These are phyloP conservation scores for Pachypanchax playfairii DNA, from an alignment of 2,113 vertebrate genomes.

Conservation along the genomic window DNA sequence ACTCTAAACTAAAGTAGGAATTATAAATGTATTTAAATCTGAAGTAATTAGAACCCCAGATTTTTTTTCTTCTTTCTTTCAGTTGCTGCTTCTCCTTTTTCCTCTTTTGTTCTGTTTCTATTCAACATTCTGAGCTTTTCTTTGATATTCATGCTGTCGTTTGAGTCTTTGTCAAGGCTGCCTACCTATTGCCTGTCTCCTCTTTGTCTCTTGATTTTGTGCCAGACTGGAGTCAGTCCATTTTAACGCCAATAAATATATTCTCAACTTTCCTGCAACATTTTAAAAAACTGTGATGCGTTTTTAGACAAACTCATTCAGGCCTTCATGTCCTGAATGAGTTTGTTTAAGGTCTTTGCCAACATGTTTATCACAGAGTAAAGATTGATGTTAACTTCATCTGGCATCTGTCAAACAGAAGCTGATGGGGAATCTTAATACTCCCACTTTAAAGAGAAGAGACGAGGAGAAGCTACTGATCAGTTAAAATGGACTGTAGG, in stretches of 20 bases:
- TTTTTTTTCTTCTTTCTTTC: slow-evolving; percentile 21
- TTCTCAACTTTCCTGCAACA: slow-evolving; percentile 24
- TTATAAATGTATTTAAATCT: slow-evolving; percentile 36
- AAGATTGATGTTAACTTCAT: slow-evolving; percentile 59
- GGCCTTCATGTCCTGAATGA: slow-evolving; percentile 22
- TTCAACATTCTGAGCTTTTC: slow-evolving; percentile 28
- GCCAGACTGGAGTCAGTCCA: slow-evolving; percentile 15
- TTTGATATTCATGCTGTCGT: slow-evolving; percentile 41
- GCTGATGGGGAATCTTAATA: slow-evolving; percentile 40
- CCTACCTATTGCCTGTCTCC: slow-evolving; percentile 7
- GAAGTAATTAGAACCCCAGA: slow-evolving; percentile 20
- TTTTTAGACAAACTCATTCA: slow-evolving; percentile 8
- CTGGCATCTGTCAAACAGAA: slow-evolving; percentile 27
- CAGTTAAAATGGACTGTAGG: slow-evolving; percentile 23
- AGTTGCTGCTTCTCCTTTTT: slow-evolving; percentile 37
- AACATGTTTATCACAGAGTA: slow-evolving; percentile 38
- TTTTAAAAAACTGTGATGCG: slow-evolving; percentile 15
- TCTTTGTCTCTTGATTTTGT: slow-evolving; percentile 23
- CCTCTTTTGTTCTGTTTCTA: slow-evolving; percentile 45
- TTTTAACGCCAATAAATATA: slow-evolving; percentile 1
- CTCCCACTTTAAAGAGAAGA: slow-evolving; percentile 16
- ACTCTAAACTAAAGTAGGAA: slow-evolving; percentile 20
- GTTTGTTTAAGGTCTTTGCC: slow-evolving; percentile 40
- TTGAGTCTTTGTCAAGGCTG: slow-evolving; percentile 14
- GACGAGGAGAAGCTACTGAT: slow-evolving; percentile 2